Evolutionary conservation across 2,113 vertebrate species (phyloP), one percentile per base, ranked within the genome.

Genomic region (Engystomops pustulosus): DNA sequence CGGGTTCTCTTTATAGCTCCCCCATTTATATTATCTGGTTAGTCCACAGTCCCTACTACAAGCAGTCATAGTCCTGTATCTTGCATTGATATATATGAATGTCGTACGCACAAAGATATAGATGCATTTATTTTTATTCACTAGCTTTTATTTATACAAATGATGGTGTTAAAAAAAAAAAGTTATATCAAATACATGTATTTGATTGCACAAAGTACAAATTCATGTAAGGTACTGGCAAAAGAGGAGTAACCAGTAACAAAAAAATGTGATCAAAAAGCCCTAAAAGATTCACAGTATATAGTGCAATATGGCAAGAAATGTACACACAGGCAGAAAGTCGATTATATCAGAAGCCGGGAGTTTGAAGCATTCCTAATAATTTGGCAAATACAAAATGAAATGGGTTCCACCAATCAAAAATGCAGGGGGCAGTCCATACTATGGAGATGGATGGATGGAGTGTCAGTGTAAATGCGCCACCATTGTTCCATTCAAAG

Each of bases 121-220:
- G 58, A 62, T 15, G 23, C 12, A 1, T 14, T 71, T 71, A 17
- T 72, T 72, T 9, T 30, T 47, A 47, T 17, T 72, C 70, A 72
- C 70, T 72, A 72, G n/a, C 14, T 36, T 47, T 72, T 47, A 30
- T 72, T 72, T 72, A 72, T 45, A 72, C 41, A 72, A 72, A 47
- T 36, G 32, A 20, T 17, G 23, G 41, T 72, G 69, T n/a, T 44
- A 71, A 71, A 4, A 47, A 47, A 30, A 72, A 44, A 47, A 45
- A 70, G 1, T 9, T 2, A 38, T 38, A 20, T 67, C 30, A 44
- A 34, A 77, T 55, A 76, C 71, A 49, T n/a, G 38, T n/a, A 77
- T 38, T 47, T 47, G 23, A 70, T 72, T 47, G 41, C 70, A 47
- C 70, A 47, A n/a, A 27, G 44, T 72, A 72, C n/a, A 47, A 71